Evolutionary conservation across 2,113 vertebrate species (phyloP).

Genomic region (Illadopsis cleaveri): DNA sequence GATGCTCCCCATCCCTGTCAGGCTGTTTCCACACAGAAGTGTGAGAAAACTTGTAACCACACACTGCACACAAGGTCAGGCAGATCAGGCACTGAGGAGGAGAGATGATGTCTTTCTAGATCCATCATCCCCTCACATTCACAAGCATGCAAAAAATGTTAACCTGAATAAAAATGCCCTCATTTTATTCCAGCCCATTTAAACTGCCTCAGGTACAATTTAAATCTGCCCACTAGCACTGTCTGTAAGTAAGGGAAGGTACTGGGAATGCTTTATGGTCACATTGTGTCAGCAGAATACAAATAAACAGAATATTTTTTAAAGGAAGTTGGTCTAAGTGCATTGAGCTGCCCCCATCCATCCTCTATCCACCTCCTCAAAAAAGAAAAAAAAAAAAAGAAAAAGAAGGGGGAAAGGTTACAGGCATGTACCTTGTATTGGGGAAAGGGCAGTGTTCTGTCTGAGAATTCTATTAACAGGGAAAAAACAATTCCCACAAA

Average conservation of each 20-base stretch:
- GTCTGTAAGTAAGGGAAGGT: neutral
- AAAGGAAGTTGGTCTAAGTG: neutral
- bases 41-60: neutral
- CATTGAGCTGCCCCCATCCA: accelerated
- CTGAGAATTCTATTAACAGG: neutral
- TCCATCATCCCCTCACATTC: neutral
- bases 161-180: neutral
- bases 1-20: accelerated
- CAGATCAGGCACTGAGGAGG: neutral
- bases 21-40: neutral
- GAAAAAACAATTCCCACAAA: neutral
- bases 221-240: neutral
- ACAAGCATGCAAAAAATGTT: neutral
- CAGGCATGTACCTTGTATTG: neutral
- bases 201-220: neutral
- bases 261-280: neutral
- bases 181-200: neutral
- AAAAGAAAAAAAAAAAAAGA: no score
- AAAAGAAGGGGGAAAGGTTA: neutral
- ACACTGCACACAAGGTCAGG: neutral
- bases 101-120: neutral
- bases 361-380: neutral
- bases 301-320: neutral
- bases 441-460: neutral
- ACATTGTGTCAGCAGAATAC: neutral